Conservation (phyloP, 2,797 vertebrate species). For the Coracias cyanogaster region DNA sequence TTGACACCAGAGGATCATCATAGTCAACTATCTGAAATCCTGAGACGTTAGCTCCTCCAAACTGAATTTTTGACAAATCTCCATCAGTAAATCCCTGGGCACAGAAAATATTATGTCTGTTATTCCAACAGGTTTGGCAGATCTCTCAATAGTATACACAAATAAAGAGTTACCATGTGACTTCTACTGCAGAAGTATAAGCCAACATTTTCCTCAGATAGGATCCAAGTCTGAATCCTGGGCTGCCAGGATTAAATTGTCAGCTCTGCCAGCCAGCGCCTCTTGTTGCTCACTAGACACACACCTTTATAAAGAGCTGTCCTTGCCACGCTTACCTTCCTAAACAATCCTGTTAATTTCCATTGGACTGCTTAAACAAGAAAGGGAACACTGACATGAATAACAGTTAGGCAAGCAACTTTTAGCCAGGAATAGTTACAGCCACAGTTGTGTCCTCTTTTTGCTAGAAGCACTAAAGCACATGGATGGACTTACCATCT, state of each 20-base stretch:
- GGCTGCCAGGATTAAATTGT: neutral
- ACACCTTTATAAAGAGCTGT: neutral
- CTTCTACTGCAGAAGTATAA: neutral
- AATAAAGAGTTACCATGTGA: neutral
- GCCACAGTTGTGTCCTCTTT: neutral
- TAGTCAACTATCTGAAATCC: slow-evolving; percentile 99
- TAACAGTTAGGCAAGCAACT: neutral
- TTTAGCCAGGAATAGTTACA: neutral
- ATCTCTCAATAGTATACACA: neutral
- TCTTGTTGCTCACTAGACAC: neutral
- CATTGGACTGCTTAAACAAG: neutral
- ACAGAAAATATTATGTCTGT: slow-evolving; percentile 45
- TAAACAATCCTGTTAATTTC: neutral
- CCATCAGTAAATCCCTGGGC: slow-evolving; percentile 96
- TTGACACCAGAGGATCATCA: slow-evolving; percentile 94
- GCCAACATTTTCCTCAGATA: neutral
- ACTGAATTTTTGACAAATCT: slow-evolving; percentile 97
- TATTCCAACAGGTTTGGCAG: neutral
- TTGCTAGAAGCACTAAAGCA: neutral
- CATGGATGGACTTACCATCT: neutral
- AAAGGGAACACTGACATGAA: neutral
- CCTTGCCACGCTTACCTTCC: neutral
- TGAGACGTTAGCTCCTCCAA: slow-evolving; percentile 97
- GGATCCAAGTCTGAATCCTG: neutral
- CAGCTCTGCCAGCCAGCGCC: neutral